phyloP scores from a whole-genome alignment of 2,888 invertebrate species.

The Enoplolaimus lenunculus region DNA sequence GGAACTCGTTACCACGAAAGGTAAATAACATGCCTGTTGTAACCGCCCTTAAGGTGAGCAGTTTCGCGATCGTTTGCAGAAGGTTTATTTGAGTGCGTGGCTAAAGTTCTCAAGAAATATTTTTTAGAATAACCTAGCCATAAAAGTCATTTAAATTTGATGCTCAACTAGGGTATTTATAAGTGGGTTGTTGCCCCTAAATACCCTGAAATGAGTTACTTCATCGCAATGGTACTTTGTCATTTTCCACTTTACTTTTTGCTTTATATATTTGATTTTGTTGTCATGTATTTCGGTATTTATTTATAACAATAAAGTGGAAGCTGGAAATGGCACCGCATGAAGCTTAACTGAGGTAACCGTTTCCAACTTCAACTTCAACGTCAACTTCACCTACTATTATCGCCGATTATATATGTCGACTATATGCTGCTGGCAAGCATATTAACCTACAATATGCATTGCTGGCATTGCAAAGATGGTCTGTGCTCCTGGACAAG shows the following conservation, averaged over 20 bases:
- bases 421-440: too few species aligned
- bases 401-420: too few species aligned
- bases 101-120: background rate
- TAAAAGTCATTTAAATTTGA: background rate
- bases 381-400: too few species aligned
- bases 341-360: background rate
- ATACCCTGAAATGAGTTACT: background rate
- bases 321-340: background rate
- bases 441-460: too few species aligned
- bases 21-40: background rate
- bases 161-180: background rate
- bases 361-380: background rate
- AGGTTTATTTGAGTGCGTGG: background rate
- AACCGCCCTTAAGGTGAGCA: background rate
- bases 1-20: background rate
- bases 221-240: background rate
- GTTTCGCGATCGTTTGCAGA: background rate
- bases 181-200: background rate
- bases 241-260: background rate
- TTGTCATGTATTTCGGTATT: background rate
- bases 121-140: background rate
- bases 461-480: too few species aligned
- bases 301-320: background rate
- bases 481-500: too few species aligned
- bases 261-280: background rate